A percentile compares a stretch with the other conserved stretches of the same genome.
phyloP scores from a whole-genome alignment of 2,797 vertebrate genomes.

The Spondyliosoma cantharus region DNA sequence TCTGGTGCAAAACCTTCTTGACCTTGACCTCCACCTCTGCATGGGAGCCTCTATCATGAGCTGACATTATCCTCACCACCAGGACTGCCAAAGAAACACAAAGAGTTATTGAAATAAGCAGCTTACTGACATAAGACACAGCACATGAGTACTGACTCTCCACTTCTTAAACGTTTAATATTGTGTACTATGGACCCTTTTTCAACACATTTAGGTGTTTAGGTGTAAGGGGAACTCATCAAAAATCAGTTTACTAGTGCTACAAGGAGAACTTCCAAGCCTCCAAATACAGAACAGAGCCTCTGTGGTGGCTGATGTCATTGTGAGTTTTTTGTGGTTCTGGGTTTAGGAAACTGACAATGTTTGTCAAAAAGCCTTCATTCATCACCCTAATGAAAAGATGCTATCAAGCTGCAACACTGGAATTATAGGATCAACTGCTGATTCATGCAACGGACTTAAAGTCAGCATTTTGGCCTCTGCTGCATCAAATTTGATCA shows the following conservation, averaged over 20 bases:
- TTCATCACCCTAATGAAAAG: neutral
- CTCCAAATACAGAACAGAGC: too few species aligned
- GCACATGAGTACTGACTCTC: neutral
- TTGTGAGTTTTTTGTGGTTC: too few species aligned
- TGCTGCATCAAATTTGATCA: neutral
- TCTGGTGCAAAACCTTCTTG: slow-evolving; percentile 89
- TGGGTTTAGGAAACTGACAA: neutral
- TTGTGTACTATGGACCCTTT: neutral
- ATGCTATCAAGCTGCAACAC: neutral
- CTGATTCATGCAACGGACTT: neutral
- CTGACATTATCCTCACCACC: slow-evolving; percentile 90
- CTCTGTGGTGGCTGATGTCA: neutral
- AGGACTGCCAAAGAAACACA: slow-evolving; percentile 82
- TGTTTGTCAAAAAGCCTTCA: neutral
- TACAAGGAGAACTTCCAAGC: neutral
- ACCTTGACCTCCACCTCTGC: slow-evolving; percentile 94
- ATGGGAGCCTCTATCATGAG: slow-evolving; percentile 93
- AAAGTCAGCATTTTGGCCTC: neutral
- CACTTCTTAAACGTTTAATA: neutral
- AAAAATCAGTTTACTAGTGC: neutral
- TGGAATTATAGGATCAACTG: neutral
- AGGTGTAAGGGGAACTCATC: neutral
- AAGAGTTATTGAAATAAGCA: slow-evolving; percentile 6
- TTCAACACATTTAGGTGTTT: neutral
- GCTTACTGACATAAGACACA: neutral